Evolutionary conservation across 37 sponge, comb jelly and placozoan species (phyloP).

Genomic region (Halichondria panicea): DNA sequence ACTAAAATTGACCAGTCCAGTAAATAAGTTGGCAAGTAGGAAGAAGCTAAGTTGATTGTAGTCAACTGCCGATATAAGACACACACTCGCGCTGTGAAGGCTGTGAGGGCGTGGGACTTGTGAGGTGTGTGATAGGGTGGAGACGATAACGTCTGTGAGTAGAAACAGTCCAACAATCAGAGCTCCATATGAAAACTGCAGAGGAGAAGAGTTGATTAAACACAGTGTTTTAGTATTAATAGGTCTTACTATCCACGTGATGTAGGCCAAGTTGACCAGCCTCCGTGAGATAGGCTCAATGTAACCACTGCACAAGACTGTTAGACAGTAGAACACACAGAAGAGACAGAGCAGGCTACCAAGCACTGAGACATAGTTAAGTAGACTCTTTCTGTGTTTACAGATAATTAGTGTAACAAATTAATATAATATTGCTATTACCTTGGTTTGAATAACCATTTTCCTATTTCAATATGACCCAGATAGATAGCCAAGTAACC

Average conservation of each 20-base stretch:
- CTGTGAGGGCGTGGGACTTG: conserved; percentile 1
- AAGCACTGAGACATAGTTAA: background rate
- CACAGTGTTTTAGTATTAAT: too few species aligned
- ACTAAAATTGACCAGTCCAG: conserved; percentile 86
- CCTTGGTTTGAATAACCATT: conserved; percentile 60
- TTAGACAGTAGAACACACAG: conserved; percentile 10
- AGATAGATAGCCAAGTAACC: conserved; percentile 88
- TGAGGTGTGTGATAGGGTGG: conserved; percentile 25
- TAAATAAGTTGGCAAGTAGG: conserved; percentile 85
- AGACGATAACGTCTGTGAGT: conserved; percentile 27
- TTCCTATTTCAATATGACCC: conserved; percentile 77
- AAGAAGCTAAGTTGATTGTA: conserved; percentile 93
- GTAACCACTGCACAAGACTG: conserved; percentile 3
- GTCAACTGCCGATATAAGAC: conserved; percentile 79
- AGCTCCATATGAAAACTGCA: conserved; percentile 46
- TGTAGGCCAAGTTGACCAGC: conserved; percentile 80
- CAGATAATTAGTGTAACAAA: background rate
- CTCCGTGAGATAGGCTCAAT: conserved; percentile 82
- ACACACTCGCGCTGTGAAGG: conserved; percentile 8
- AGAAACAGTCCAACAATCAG: conserved; percentile 26
- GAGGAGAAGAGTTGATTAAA: too few species aligned
- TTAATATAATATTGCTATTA: background rate
- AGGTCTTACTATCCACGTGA: conserved; percentile 89
- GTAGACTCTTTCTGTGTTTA: background rate
- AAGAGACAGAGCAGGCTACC: background rate